A percentile compares a stretch with the other conserved stretches of the same genome.
Evolutionary conservation across 2,888 invertebrate genomes (phyloP).

Genomic region (Teleiodes luculella): DNA sequence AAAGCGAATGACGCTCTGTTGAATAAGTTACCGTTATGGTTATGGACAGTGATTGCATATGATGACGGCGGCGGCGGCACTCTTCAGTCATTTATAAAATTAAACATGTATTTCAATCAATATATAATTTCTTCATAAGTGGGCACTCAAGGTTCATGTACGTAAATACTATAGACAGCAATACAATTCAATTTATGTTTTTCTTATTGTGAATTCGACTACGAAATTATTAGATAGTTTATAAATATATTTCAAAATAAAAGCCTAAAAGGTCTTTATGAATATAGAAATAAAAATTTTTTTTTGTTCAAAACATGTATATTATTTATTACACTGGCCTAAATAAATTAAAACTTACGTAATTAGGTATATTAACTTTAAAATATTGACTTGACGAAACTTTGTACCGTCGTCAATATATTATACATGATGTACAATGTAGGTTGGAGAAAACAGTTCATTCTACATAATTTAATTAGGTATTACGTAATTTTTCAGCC

Average conservation of each 20-base stretch:
- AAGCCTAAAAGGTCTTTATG: too few relatives aligned
- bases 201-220: too few relatives aligned
- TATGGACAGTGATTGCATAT: conserved; percentile 34
- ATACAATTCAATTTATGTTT: too few relatives aligned
- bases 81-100: not conserved
- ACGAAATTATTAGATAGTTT: too few relatives aligned
- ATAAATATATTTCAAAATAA: too few relatives aligned
- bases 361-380: conserved; percentile 43
- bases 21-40: conserved; percentile 38
- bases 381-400: conserved; percentile 45
- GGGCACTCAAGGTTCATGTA: too few relatives aligned
- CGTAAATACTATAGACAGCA: too few relatives aligned
- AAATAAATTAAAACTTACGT: conserved; percentile 61
- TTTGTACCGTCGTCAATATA: conserved; percentile 15
- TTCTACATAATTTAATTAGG: too few relatives aligned
- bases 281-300: conserved; percentile 30
- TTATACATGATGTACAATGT: too few relatives aligned
- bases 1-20: conserved; percentile 17
- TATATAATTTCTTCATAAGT: too few relatives aligned
- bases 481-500: too few relatives aligned
- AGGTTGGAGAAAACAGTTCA: too few relatives aligned
- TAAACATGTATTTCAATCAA: not conserved
- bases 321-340: conserved; percentile 67
- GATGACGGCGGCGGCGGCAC: conserved; percentile 8
- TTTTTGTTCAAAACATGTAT: conserved; percentile 45